Evolutionary conservation across 2,797 vertebrate species (phyloP).

Genomic region (Channa striata): DNA sequence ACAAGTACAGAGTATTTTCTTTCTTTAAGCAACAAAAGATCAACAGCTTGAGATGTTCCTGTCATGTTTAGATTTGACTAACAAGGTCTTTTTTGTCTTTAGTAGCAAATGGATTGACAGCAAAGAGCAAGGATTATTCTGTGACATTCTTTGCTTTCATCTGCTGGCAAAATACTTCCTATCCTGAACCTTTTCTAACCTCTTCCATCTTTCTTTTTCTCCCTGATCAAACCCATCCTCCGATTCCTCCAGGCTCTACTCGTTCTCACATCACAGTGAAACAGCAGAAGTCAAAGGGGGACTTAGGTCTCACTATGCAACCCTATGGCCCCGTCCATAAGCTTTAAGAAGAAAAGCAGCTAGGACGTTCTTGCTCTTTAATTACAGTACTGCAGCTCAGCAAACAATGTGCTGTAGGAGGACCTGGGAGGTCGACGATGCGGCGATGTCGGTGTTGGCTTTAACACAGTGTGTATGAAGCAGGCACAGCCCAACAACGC

Average conservation of each 20-base stretch:
- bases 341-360: conserved; percentile 28
- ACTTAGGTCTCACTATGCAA: conserved; percentile 35
- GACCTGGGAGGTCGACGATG: conserved; percentile 34
- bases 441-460: conserved; percentile 37
- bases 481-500: conserved; percentile 28
- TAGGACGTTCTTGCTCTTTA: conserved; percentile 43
- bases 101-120: conserved; percentile 16
- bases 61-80: not conserved
- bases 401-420: conserved; percentile 38
- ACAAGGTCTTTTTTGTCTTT: conserved; percentile 27
- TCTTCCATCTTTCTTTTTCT: conserved; percentile 42
- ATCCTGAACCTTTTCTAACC: conserved; percentile 38
- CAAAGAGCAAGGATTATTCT: conserved; percentile 12
- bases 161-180: conserved; percentile 24
- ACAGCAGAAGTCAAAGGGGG: conserved; percentile 37
- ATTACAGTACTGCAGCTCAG: conserved; percentile 60
- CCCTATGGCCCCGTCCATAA: not conserved
- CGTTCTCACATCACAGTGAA: conserved; percentile 21
- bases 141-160: conserved; percentile 32
- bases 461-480: conserved; percentile 31
- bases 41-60: conserved; percentile 14
- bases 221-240: conserved; percentile 48
- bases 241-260: conserved; percentile 31
- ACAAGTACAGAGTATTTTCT: not conserved
- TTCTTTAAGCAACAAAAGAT: conserved; percentile 6